Evolutionary conservation across 2,797 vertebrate genomes (phyloP), one percentile per base, ranked within the genome.

Genomic region (Sphaeramia orbicularis): DNA sequence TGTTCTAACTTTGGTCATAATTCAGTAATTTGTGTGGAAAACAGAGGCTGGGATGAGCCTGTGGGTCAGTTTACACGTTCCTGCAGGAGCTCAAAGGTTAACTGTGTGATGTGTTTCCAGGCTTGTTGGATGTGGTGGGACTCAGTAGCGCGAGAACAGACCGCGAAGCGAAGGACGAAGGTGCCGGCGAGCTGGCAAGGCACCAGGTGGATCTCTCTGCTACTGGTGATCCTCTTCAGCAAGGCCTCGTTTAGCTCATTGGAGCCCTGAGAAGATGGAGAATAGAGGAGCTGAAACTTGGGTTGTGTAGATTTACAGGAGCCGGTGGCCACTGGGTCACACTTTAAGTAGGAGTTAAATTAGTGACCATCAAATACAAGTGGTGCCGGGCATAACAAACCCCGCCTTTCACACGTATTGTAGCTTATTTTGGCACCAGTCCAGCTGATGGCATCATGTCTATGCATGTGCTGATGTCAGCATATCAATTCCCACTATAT

Each of bases 121-220:
- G 97, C 96, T 55, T 90, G 86, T 4, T 88, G 90, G 62, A 99
- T 8, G 11, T 99, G 97, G 30, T 69, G 74, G 1, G 94, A 94
- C 61, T 96, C 96, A 2, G 93, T 94, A 0, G 63, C 76, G 49
- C 94, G 92, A 11, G 95, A 88, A 10, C 97, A 98, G 77, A 99
- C 32, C 42, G 95, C 96, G 1, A 99, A 96, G 1, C 98, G 96
- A 43, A 99, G 91, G 75, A 98, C 96, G 21, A 97, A 97, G 66
- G 68, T 86, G 38, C 89, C 95, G 2, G 90, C 89, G 71, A 99
- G 94, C 81, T 93, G 91, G 60, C 96, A 97, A 0, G 97, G 97
- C 6, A 99, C 97, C 80, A 99, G 86, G 84, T 99, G 96, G 84
- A 99, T 98, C 89, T 94, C 95, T 76, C 86, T 94, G 84, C 82